Percentiles rank a stretch among this genome's conserved stretches.
These are phyloP conservation scores for Poecile atricapillus DNA, from an alignment of 2,113 vertebrate genomes.

Conservation along the genomic window DNA sequence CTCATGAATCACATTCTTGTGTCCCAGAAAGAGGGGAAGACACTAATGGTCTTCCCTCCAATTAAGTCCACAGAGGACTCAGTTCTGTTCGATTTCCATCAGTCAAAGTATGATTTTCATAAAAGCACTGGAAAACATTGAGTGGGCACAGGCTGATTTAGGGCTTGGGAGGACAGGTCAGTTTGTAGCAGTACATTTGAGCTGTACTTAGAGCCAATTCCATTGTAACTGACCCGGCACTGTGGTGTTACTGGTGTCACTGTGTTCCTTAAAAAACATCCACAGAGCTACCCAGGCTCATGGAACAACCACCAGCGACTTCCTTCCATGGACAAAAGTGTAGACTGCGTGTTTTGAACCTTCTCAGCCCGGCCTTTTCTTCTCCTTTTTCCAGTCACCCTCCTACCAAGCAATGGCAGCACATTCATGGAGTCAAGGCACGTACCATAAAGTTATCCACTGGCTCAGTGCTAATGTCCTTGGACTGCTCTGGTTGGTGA, in stretches of 20 bases:
- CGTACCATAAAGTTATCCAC: fast-evolving
- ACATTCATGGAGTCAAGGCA: neutral
- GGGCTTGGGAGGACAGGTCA: neutral
- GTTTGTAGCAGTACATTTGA: neutral
- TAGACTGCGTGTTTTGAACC: fast-evolving
- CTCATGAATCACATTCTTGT: neutral
- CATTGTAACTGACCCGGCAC: fast-evolving
- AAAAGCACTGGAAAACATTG: neutral
- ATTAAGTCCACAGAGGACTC: neutral
- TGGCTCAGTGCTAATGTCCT: neutral
- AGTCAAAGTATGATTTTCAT: neutral
- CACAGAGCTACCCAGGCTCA: neutral
- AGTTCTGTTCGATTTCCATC: neutral
- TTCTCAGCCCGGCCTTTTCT: neutral
- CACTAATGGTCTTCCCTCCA: neutral
- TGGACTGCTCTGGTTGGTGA: neutral
- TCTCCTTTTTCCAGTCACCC: neutral
- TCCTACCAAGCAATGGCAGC: neutral
- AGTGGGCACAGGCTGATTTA: neutral
- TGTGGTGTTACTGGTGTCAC: neutral
- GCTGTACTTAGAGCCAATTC: neutral
- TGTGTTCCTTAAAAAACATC: neutral
- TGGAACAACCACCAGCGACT: neutral
- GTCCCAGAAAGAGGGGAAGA: neutral
- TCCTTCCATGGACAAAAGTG: neutral